Evolutionary conservation across 2,113 vertebrate genomes (phyloP), one percentile per base, ranked within the genome.

Genomic region (Nothocercus julius): DNA sequence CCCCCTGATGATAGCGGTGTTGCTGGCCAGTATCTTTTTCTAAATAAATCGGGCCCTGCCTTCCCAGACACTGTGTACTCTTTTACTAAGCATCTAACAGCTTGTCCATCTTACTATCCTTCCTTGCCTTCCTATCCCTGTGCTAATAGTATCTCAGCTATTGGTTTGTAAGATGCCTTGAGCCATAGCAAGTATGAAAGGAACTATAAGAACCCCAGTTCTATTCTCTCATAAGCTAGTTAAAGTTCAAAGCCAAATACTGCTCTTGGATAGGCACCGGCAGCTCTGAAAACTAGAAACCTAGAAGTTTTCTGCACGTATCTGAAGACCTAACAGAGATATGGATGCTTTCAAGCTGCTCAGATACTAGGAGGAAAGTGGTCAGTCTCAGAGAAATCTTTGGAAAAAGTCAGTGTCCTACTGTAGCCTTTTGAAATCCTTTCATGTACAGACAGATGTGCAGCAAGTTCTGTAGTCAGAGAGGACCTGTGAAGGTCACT

Each of bases 401-500:
- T 87, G n/a, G 76, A 95, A 97, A 93, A 96, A 85, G 63, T 34
- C 47, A 68, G 73, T 49, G 86, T 91, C 94, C 80, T 75, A 86
- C 68, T 78, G 72, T 56, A 82, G 75, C 9, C 25, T 84, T 87
- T 77, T 89, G 79, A 94, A 88, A 92, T 36, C 45, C n/a, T 75
- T 90, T 59, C 76, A 61, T 90, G 76, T 92, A 95, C 94, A 92
- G 96, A 96, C 93, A 91, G 96, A 96, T 95, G 36, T 2, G 0
- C 28, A 73, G 58, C 40, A 81, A 81, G 87, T 74, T 87, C 70
- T 73, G 49, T 40, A 80, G 90, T 69, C 80, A 74, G 86, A 84
- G 68, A 92, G 92, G 93, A 82, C 70, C 81, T 88, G 17, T 8
- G 93, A 96, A 94, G 79, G 92, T 96, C 89, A 96, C 81, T 72